Conservation (phyloP, 2,113 vertebrate genomes). For the Callipepla squamata region DNA sequence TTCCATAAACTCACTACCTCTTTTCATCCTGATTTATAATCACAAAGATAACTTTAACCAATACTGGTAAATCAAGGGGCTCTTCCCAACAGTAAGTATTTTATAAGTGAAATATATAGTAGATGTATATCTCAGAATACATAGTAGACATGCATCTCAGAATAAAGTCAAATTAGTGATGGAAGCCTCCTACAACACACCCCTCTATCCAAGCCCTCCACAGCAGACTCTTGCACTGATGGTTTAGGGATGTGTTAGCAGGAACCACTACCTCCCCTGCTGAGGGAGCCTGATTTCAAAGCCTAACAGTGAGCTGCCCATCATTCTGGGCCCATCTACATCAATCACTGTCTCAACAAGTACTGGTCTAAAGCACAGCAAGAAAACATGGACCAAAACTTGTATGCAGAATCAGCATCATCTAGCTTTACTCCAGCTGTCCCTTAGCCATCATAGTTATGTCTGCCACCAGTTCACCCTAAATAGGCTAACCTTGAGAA, state of each 20-base stretch:
- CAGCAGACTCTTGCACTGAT: not conserved
- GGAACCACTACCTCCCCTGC: not conserved
- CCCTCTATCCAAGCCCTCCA: not conserved
- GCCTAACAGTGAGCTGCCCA: rapidly evolving
- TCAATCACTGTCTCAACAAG: not conserved
- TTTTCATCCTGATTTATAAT: not conserved
- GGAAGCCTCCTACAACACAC: not conserved
- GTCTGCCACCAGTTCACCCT: no score
- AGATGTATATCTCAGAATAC: not conserved
- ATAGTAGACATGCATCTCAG: not conserved
- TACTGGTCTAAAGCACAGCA: not conserved
- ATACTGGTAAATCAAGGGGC: not conserved
- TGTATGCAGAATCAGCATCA: rapidly evolving
- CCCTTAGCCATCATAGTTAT: no score
- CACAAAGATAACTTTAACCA: not conserved
- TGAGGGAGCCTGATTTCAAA: not conserved
- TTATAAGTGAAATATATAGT: not conserved
- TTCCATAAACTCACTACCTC: not conserved
- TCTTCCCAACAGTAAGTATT: not conserved
- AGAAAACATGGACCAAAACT: not conserved
- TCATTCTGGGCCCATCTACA: not conserved
- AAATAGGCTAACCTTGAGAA: not conserved
- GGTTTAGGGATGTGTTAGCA: not conserved
- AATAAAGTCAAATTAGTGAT: not conserved
- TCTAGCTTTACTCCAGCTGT: no score